Evolutionary conservation across 2,113 vertebrate genomes (phyloP).

Genomic region (Pollachius pollachius): DNA sequence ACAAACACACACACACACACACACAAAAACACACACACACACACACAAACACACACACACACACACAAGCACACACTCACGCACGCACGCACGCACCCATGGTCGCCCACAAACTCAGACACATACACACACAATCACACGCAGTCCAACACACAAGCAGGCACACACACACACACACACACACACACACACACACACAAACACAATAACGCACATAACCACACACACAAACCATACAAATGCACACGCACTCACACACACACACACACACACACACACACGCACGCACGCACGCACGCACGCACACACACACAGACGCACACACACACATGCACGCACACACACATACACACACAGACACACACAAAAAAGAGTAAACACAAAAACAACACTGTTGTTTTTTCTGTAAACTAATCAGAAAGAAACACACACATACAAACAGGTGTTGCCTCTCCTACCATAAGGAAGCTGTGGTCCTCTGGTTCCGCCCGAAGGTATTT

Average conservation of each 20-base stretch:
- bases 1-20: constrained; percentile 7
- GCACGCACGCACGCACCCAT: not conserved
- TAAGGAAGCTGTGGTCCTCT: constrained; percentile 86
- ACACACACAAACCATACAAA: too few relatives aligned
- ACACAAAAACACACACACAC: not conserved
- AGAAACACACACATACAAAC: not conserved
- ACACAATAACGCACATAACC: not conserved
- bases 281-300: too few relatives aligned
- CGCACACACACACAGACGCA: too few relatives aligned
- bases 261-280: too few relatives aligned
- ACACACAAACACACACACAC: not conserved
- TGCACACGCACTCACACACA: too few relatives aligned
- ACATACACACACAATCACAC: not conserved
- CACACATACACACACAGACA: too few relatives aligned
- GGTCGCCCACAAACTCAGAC: not conserved
- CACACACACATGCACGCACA: too few relatives aligned
- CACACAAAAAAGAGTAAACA: too few relatives aligned
- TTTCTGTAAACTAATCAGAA: too few relatives aligned
- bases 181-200: not conserved
- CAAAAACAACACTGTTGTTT: too few relatives aligned
- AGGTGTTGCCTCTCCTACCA: constrained; percentile 71
- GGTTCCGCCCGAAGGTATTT: constrained; percentile 86
- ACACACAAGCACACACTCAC: too few relatives aligned
- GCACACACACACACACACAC: not conserved
- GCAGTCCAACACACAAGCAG: not conserved